phyloP scores from a whole-genome alignment of 2,888 invertebrate genomes.

The Chymomyza amoena region DNA sequence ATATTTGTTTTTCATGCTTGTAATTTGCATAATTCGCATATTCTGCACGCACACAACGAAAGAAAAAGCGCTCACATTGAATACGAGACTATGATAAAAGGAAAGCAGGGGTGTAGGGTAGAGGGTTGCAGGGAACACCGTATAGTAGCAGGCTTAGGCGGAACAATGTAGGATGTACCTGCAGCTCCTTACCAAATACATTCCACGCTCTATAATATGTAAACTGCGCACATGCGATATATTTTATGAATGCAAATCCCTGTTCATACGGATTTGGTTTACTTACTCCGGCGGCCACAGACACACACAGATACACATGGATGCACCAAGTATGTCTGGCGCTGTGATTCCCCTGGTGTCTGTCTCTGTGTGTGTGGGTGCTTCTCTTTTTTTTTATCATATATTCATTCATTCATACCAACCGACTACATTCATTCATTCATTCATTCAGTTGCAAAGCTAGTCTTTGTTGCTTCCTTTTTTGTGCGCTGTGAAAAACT shows the following conservation, averaged over 20 bases:
- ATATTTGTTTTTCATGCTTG: conserved; percentile 73
- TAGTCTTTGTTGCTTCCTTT: background rate
- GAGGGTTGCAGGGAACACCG: background rate
- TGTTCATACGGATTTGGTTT: conserved; percentile 70
- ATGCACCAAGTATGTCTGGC: conserved; percentile 24
- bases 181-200: background rate
- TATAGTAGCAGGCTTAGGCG: background rate
- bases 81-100: background rate
- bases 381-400: conserved; percentile 29
- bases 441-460: conserved; percentile 20
- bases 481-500: conserved; percentile 20
- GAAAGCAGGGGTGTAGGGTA: background rate
- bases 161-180: conserved; percentile 1
- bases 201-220: background rate
- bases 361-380: conserved; percentile 27
- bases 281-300: conserved; percentile 37
- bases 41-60: conserved; percentile 37
- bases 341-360: conserved; percentile 13
- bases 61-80: too few relatives aligned
- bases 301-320: background rate
- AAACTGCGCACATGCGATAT: conserved; percentile 38
- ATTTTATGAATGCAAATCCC: conserved; percentile 74
- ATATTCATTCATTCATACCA: conserved; percentile 67
- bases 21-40: conserved; percentile 68
- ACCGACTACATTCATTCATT: conserved; percentile 68